phyloP scores from a whole-genome alignment of 2,888 invertebrate species.

The Bunonema sp. region DNA sequence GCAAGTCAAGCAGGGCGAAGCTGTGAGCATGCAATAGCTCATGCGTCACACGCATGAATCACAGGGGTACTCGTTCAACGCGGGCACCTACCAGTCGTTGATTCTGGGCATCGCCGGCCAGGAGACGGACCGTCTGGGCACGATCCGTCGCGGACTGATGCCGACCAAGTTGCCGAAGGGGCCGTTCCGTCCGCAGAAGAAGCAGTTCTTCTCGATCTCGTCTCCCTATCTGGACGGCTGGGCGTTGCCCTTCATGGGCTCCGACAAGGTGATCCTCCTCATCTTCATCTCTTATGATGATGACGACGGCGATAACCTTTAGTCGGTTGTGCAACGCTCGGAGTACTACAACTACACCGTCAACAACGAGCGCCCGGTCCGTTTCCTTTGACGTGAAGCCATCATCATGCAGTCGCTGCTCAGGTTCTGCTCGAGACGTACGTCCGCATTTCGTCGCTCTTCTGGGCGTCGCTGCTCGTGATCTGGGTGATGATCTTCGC shows the following conservation, averaged over 20 bases:
- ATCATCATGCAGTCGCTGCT: too few species aligned
- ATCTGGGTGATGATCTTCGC: conserved; percentile 49
- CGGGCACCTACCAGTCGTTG: conserved; percentile 76
- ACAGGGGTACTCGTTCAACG: conserved; percentile 57
- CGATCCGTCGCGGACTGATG: conserved; percentile 31
- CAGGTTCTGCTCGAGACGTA: conserved; percentile 54
- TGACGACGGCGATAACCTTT: background rate
- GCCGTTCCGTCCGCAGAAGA: conserved; percentile 13
- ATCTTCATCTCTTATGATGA: background rate
- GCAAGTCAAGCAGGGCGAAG: conserved; percentile 29
- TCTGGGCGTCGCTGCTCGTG: conserved; percentile 52
- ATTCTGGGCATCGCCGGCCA: conserved; percentile 57
- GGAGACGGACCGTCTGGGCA: conserved; percentile 29
- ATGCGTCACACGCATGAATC: too few species aligned
- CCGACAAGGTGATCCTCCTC: conserved; percentile 41
- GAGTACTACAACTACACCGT: conserved; percentile 62
- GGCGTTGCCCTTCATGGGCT: conserved; percentile 59
- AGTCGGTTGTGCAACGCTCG: conserved; percentile 54
- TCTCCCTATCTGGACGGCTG: conserved; percentile 48
- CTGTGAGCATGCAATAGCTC: conserved; percentile 20
- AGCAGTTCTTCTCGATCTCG: conserved; percentile 4
- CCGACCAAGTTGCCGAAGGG: conserved; percentile 24
- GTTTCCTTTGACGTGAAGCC: too few species aligned
- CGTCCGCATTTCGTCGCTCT: conserved; percentile 52
- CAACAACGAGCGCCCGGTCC: conserved; percentile 59